Conservation (phyloP, 2,797 vertebrate genomes). For the Oryzias dopingdopingensis region DNA sequence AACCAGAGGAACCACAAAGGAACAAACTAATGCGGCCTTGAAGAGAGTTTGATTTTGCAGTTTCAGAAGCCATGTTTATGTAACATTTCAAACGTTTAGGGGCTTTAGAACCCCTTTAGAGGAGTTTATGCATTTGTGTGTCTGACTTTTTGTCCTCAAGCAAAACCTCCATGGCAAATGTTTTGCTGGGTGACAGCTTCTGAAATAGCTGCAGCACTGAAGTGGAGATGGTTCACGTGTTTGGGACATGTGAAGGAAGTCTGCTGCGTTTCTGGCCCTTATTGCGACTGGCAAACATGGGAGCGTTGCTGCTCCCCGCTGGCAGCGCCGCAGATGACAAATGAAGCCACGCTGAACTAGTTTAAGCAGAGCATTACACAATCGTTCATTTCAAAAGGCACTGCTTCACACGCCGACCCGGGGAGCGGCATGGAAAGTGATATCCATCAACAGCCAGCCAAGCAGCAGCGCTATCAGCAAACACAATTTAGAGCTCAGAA, state of each 20-base stretch:
- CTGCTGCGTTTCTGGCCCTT: slow-evolving; percentile 37
- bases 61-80: background rate
- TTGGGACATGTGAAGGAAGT: slow-evolving; percentile 14
- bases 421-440: slow-evolving; percentile 69
- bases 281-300: slow-evolving; percentile 60
- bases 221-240: slow-evolving; percentile 20
- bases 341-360: slow-evolving; percentile 71
- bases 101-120: slow-evolving; percentile 17
- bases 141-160: slow-evolving; percentile 14
- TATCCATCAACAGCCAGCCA: slow-evolving; percentile 78
- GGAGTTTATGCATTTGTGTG: slow-evolving; percentile 19
- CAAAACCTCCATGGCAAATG: slow-evolving; percentile 22
- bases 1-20: slow-evolving; percentile 22
- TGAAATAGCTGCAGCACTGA: slow-evolving; percentile 25
- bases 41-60: slow-evolving; percentile 7
- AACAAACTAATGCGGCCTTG: slow-evolving; percentile 16
- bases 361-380: slow-evolving; percentile 73
- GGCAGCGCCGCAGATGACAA: slow-evolving; percentile 66
- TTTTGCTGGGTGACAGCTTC: slow-evolving; percentile 30
- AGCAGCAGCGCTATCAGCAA: slow-evolving; percentile 74
- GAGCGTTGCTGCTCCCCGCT: slow-evolving; percentile 49
- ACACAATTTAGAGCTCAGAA: slow-evolving; percentile 74
- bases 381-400: slow-evolving; percentile 73
- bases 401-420: slow-evolving; percentile 61
- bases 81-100: slow-evolving; percentile 7